phyloP scores from a whole-genome alignment of 2,797 vertebrate genomes.

The Hylomyscus alleni region DNA sequence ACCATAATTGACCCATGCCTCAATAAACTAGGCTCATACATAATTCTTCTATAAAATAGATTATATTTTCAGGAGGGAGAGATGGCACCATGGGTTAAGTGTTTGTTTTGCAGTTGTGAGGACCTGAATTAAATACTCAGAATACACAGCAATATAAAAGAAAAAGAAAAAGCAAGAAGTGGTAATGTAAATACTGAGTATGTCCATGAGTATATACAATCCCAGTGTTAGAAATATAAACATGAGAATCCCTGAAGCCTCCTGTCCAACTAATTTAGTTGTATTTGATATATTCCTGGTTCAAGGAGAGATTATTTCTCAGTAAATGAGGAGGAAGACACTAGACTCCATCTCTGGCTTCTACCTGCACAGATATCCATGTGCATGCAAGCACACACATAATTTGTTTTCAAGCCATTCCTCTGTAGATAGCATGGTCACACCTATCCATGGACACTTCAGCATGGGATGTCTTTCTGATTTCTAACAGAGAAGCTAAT shows the following conservation, averaged over 20 bases:
- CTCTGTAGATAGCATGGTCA: not conserved
- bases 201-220: not conserved
- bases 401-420: not conserved
- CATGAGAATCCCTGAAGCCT: not conserved
- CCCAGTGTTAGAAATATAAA: not conserved
- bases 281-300: not conserved
- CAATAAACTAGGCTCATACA: not conserved
- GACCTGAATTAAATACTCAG: not conserved
- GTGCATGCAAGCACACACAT: not conserved
- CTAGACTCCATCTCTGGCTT: not conserved
- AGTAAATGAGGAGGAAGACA: not conserved
- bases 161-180: not conserved
- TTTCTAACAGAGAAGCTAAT: not conserved
- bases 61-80: not conserved
- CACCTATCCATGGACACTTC: not conserved
- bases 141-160: not conserved
- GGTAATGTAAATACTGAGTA: not conserved
- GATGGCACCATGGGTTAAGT: not conserved
- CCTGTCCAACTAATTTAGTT: not conserved
- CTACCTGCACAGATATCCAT: too few species aligned
- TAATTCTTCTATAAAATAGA: not conserved
- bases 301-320: not conserved
- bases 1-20: slow-evolving; percentile 51
- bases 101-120: not conserved
- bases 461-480: not conserved